Conservation (phyloP, 2,113 vertebrate genomes). For the Noctilio leporinus region DNA sequence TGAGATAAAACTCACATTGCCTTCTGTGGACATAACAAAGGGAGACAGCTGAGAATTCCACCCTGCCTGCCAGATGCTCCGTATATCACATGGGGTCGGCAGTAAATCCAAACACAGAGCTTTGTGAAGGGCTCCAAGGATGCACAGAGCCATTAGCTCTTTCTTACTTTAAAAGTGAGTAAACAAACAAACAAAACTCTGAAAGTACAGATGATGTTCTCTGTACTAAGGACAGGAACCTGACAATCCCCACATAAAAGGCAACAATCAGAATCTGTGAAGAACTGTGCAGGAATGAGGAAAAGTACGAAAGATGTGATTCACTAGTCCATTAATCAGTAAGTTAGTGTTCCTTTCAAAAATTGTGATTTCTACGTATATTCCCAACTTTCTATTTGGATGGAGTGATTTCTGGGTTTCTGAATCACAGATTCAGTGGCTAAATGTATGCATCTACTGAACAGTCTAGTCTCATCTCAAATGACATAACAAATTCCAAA, state of each 20-base stretch:
- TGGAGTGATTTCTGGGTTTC: not conserved
- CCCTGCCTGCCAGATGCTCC: slow-evolving; percentile 48
- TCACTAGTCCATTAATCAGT: not conserved
- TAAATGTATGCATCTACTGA: not conserved
- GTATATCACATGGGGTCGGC: slow-evolving; percentile 28
- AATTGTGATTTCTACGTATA: not conserved
- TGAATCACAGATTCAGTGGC: not conserved
- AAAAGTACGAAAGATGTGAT: not conserved
- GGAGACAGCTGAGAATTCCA: slow-evolving; percentile 66
- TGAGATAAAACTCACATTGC: slow-evolving; percentile 57
- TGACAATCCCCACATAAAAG: not conserved
- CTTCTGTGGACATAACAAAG: slow-evolving; percentile 66
- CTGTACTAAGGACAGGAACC: not conserved
- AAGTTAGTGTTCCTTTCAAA: not conserved
- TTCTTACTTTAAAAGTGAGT: not conserved
- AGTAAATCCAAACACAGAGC: slow-evolving; percentile 51
- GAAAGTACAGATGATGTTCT: not conserved
- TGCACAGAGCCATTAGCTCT: not conserved
- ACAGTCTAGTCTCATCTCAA: not conserved
- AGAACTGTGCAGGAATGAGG: not conserved
- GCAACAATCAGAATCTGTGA: not conserved
- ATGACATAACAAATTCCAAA: not conserved
- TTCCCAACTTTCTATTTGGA: not conserved
- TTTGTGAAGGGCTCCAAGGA: not conserved
- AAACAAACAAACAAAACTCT: not conserved